Percentiles rank a stretch among this genome's conserved stretches.
phyloP scores from a whole-genome alignment of 1,140 invertebrate species.

The Gerris buenoi region DNA sequence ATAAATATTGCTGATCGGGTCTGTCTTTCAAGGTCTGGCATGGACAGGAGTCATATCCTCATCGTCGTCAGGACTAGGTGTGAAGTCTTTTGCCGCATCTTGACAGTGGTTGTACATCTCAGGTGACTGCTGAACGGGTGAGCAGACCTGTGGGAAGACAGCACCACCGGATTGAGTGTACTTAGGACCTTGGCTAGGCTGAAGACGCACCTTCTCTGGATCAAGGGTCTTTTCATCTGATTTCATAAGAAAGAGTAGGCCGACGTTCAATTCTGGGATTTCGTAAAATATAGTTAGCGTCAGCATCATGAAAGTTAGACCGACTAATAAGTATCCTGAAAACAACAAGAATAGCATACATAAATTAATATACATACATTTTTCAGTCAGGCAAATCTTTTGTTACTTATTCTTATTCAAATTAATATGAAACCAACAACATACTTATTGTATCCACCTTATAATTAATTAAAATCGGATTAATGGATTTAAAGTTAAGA shows the following conservation, averaged over 20 bases:
- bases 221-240: constrained; percentile 40
- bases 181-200: not conserved
- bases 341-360: constrained; percentile 18
- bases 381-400: too few species aligned
- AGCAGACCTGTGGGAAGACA: not conserved
- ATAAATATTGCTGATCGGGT: not conserved
- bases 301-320: constrained; percentile 69
- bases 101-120: constrained; percentile 27
- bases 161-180: not conserved
- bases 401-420: too few species aligned
- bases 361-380: too few species aligned
- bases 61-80: constrained; percentile 41
- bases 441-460: too few species aligned
- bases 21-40: constrained; percentile 28
- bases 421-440: too few species aligned
- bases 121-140: constrained; percentile 26
- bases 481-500: too few species aligned
- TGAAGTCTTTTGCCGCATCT: constrained; percentile 38
- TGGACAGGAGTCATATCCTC: constrained; percentile 40
- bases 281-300: constrained; percentile 68
- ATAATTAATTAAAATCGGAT: too few species aligned
- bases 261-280: constrained; percentile 71
- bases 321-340: constrained; percentile 59
- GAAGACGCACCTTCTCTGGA: constrained; percentile 38
- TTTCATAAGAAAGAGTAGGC: constrained; percentile 53